Percentiles rank a stretch among this genome's conserved stretches.
Evolutionary conservation across 2,797 vertebrate genomes (phyloP).

Genomic region (Syndactyla subalaris): DNA sequence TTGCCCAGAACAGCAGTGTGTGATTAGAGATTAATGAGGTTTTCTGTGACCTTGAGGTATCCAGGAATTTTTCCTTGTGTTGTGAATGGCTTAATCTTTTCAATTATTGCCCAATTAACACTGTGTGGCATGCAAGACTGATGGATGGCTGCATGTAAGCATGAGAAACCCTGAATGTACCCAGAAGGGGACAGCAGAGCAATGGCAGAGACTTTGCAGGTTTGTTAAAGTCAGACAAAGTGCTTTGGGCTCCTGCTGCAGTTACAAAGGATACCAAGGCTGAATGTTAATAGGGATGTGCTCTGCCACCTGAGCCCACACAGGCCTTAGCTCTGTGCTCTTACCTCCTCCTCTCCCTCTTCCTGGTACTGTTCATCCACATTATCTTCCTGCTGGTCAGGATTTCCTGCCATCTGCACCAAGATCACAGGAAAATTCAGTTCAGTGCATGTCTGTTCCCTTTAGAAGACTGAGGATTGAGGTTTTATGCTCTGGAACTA

Average conservation of each 20-base stretch:
- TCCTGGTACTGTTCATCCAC: constrained; percentile 97
- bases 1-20: background rate
- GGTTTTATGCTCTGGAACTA: constrained; percentile 11
- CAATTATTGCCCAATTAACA: constrained; percentile 39
- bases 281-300: background rate
- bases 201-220: background rate
- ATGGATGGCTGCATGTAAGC: background rate
- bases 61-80: background rate
- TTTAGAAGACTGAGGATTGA: background rate
- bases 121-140: background rate
- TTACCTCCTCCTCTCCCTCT: constrained; percentile 94
- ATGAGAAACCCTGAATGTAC: background rate
- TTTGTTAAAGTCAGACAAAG: background rate
- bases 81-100: constrained; percentile 16
- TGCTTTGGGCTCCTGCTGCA: background rate
- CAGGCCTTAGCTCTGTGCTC: background rate
- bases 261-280: background rate
- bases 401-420: constrained; percentile 93
- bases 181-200: background rate
- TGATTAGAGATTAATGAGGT: constrained; percentile 26
- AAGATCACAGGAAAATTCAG: background rate
- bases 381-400: constrained; percentile 96
- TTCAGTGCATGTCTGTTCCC: background rate
- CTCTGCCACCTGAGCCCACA: background rate
- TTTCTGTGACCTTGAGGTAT: constrained; percentile 12